These are phyloP conservation scores for Nephrotoma appendiculata DNA, from an alignment of 2,888 invertebrate genomes.

Conservation along the genomic window DNA sequence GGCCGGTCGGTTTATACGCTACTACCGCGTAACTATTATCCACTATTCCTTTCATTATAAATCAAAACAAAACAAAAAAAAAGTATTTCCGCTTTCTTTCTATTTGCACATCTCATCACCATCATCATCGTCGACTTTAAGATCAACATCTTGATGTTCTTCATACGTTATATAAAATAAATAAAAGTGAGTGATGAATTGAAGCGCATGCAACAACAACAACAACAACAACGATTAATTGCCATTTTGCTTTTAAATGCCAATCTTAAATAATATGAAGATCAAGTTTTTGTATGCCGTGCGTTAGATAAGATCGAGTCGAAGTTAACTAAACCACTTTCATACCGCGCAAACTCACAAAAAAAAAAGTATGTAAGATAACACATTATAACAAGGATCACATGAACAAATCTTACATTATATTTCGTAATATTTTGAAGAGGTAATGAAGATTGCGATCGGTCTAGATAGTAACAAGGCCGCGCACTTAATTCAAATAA, in stretches of 20 bases:
- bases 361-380: not conserved
- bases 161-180: not conserved
- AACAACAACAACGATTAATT: not conserved
- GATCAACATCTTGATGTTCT: not conserved
- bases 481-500: not conserved
- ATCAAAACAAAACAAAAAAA: not conserved
- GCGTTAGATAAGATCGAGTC: not conserved
- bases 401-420: not conserved
- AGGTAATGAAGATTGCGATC: not conserved
- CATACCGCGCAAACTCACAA: not conserved
- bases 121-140: not conserved
- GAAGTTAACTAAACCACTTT: not conserved
- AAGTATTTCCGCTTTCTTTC: not conserved
- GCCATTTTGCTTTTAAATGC: not conserved
- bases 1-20: not conserved
- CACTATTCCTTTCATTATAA: not conserved
- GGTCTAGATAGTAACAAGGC: not conserved
- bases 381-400: not conserved
- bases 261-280: not conserved
- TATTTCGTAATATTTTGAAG: not conserved
- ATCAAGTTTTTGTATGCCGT: not conserved
- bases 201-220: not conserved
- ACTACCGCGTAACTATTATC: not conserved
- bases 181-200: not conserved
- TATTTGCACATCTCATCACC: not conserved